phyloP scores from a whole-genome alignment of 2,888 invertebrate species.

The Herminia tarsipennalis region DNA sequence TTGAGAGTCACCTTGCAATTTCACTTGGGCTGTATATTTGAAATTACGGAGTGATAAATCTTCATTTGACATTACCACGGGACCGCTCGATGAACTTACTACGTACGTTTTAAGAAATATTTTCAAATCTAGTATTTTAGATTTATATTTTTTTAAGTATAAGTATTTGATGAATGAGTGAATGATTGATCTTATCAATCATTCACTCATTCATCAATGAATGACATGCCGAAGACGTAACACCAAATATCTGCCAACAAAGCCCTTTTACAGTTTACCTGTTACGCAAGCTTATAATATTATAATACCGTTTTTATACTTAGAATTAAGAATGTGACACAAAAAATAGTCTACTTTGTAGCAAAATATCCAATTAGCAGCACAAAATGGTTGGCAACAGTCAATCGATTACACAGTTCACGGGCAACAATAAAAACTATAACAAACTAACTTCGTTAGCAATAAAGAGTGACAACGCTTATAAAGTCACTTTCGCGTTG shows the following conservation, averaged over 20 bases:
- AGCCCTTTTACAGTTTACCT: too few species aligned
- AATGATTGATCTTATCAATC: too few species aligned
- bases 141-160: neutral
- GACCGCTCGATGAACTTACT: constrained; percentile 26
- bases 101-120: constrained; percentile 28
- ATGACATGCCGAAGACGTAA: too few species aligned
- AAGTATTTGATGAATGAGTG: too few species aligned
- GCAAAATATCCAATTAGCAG: constrained; percentile 15
- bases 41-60: constrained; percentile 28
- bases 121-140: constrained; percentile 2
- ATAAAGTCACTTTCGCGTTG: constrained; percentile 46
- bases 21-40: constrained; percentile 12
- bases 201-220: too few species aligned
- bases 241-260: too few species aligned
- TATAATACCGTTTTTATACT: too few species aligned
- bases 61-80: constrained; percentile 26
- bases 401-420: constrained; percentile 21
- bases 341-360: constrained; percentile 3
- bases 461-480: constrained; percentile 29
- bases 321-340: neutral
- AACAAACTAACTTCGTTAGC: constrained; percentile 11
- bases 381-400: constrained; percentile 8
- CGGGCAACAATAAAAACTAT: constrained; percentile 19
- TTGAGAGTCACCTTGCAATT: constrained; percentile 21
- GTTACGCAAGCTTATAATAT: too few species aligned